These are phyloP conservation scores for Pollimyrus isidori DNA, from an alignment of 2,113 vertebrate genomes.

Conservation along the genomic window DNA sequence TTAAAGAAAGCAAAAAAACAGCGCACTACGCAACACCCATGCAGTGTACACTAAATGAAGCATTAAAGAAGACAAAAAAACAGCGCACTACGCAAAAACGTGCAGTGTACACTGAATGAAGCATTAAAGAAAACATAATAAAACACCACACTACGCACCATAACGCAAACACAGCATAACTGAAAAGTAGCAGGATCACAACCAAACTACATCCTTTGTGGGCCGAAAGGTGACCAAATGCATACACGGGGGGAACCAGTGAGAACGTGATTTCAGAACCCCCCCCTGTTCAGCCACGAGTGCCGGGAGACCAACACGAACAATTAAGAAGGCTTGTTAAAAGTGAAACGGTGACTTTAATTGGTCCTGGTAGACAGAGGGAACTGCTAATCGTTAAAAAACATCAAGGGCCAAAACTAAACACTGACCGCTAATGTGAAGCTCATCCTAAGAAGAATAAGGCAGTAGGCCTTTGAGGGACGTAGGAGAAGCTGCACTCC, in stretches of 20 bases:
- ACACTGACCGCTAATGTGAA: background rate
- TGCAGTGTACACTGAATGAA: background rate
- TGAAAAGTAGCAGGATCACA: background rate
- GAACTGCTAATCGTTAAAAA: constrained; percentile 14
- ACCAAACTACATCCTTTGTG: background rate
- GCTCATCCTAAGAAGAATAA: background rate
- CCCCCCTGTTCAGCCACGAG: background rate
- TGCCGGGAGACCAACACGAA: background rate
- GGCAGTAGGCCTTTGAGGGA: background rate
- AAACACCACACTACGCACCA: background rate
- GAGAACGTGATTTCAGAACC: background rate
- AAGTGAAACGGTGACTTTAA: constrained; percentile 3
- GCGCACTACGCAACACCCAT: too few relatives aligned
- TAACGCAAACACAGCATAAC: background rate
- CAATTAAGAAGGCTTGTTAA: background rate
- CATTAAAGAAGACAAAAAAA: too few relatives aligned
- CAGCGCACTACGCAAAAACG: background rate
- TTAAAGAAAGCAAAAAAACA: background rate
- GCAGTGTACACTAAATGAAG: too few relatives aligned
- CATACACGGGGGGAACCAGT: background rate
- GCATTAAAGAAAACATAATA: background rate
- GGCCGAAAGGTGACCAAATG: background rate
- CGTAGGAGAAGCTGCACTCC: too few relatives aligned
- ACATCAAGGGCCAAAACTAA: background rate
- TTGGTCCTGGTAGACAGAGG: constrained; percentile 18